Conservation (phyloP, 2,113 vertebrate genomes). For the Lates calcarifer region DNA sequence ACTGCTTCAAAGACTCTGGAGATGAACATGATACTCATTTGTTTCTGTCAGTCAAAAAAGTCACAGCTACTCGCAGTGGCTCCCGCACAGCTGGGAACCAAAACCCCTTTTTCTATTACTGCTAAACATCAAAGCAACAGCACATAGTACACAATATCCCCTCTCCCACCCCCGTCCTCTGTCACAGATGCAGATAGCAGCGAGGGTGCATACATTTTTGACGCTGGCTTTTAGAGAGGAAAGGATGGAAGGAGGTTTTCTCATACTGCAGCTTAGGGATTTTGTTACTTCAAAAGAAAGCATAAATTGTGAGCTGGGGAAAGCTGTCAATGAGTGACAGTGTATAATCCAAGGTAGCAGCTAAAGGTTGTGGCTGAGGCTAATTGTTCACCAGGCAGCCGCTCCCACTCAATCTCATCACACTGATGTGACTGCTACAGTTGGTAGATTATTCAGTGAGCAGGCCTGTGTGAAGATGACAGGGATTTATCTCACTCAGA, state of each 20-base stretch:
- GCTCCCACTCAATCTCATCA: conserved; percentile 42
- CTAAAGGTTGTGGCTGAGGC: conserved; percentile 52
- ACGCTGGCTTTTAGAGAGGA: conserved; percentile 34
- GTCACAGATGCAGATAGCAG: conserved; percentile 46
- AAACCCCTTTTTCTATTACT: conserved; percentile 52
- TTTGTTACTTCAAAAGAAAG: conserved; percentile 78
- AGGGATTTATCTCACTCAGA: conserved; percentile 39
- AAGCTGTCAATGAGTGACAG: conserved; percentile 69
- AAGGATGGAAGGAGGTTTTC: conserved; percentile 40
- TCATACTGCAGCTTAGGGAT: conserved; percentile 66
- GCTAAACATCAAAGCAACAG: conserved; percentile 72
- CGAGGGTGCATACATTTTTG: conserved; percentile 12
- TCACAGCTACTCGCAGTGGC: conserved; percentile 19
- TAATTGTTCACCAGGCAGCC: conserved; percentile 68
- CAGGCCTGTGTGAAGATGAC: conserved; percentile 32
- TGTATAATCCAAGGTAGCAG: conserved; percentile 61
- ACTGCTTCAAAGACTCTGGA: conserved; percentile 48
- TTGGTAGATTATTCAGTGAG: conserved; percentile 34
- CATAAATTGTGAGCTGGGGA: conserved; percentile 45
- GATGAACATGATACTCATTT: conserved; percentile 81
- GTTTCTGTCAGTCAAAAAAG: conserved; percentile 79
- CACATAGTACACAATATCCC: conserved; percentile 45
- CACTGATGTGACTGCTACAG: conserved; percentile 26
- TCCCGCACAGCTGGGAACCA: conserved; percentile 35
- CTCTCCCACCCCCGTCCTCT: conserved; percentile 36